phyloP scores from a whole-genome alignment of 2,113 vertebrate species.

The Alexandromys fortis region DNA sequence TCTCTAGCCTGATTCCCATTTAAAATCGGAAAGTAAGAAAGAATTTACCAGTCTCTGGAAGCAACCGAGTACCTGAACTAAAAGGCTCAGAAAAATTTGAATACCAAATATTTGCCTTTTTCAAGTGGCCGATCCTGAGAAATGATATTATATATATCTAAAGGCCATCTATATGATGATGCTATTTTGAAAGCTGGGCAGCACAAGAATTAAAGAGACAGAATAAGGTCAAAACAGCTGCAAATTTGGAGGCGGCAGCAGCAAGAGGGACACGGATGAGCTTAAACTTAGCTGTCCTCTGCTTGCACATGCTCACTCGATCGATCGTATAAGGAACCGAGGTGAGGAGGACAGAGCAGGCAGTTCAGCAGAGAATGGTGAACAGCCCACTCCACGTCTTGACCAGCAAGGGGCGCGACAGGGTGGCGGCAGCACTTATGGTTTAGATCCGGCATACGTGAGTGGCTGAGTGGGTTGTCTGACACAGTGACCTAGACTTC shows the following conservation, averaged over 20 bases:
- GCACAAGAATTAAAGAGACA: background rate
- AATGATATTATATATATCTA: background rate
- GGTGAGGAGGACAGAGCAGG: background rate
- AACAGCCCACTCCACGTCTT: background rate
- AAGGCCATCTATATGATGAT: background rate
- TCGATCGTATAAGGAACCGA: background rate
- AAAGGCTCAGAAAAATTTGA: background rate
- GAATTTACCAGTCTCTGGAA: background rate
- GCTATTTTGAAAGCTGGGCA: constrained; percentile 14
- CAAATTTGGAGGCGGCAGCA: background rate
- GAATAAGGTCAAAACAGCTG: background rate
- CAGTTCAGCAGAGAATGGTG: background rate
- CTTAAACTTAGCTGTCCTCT: background rate
- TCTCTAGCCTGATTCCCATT: background rate
- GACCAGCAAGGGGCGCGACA: background rate
- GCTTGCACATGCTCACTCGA: background rate
- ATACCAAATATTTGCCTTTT: background rate
- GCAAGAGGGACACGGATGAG: background rate
- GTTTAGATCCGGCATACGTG: too few species aligned
- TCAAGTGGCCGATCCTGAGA: background rate
- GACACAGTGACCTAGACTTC: background rate
- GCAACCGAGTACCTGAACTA: background rate
- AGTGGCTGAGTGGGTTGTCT: background rate
- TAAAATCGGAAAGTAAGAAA: background rate
- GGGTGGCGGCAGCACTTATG: background rate